These are phyloP conservation scores for Siderastrea radians DNA, from an alignment of 92 coral and sea anemone genomes.

Conservation along the genomic window DNA sequence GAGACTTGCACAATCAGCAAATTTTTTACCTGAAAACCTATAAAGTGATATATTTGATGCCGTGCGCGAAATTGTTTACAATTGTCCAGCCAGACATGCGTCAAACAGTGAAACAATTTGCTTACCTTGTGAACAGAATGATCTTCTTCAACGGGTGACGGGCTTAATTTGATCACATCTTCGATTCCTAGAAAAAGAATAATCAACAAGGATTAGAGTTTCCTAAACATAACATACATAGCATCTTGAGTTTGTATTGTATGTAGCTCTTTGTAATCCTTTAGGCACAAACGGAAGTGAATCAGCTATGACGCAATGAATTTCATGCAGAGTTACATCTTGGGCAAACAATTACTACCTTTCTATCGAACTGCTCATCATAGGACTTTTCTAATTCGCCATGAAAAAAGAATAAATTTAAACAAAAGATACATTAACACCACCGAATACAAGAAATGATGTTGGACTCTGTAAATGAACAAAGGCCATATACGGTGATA, in stretches of 20 bases:
- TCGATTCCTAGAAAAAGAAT: constrained; percentile 17
- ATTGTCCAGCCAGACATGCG: neutral
- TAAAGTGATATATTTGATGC: neutral
- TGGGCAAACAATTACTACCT: neutral
- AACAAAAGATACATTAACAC: neutral
- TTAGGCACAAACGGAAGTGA: neutral
- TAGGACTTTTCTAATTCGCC: neutral
- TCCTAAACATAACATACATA: neutral
- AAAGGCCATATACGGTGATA: neutral
- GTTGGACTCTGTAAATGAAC: neutral
- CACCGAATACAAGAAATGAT: neutral
- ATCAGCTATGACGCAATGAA: neutral
- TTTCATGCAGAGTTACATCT: neutral
- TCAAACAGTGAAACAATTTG: neutral
- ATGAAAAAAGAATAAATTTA: too few relatives aligned
- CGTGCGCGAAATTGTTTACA: neutral
- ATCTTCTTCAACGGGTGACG: constrained; percentile 24
- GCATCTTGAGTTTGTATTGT: neutral
- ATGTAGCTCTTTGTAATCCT: neutral
- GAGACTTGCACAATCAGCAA: neutral
- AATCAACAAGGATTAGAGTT: neutral
- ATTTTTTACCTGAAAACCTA: neutral
- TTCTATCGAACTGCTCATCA: neutral
- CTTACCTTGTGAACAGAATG: constrained; percentile 40
- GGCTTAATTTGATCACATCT: constrained; percentile 15